These are phyloP conservation scores for Diplolepis rosae DNA, from an alignment of 2,888 invertebrate species.

Conservation along the genomic window DNA sequence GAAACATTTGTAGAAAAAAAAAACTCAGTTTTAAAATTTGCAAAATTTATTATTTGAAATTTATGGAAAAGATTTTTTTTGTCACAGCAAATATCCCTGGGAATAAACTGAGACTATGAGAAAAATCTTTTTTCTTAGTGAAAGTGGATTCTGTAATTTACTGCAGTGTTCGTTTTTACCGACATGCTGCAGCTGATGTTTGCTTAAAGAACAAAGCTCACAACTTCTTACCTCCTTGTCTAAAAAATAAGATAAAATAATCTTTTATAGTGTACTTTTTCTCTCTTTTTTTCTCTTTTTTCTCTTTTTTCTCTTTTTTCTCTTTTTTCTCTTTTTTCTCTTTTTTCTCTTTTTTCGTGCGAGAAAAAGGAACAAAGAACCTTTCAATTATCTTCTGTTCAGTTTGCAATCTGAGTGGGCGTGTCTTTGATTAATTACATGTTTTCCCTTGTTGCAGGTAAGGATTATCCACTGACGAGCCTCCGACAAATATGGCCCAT, in stretches of 20 bases:
- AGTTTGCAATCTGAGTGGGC: constrained; percentile 39
- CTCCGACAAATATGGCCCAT: constrained; percentile 33
- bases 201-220: not conserved
- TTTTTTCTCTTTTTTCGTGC: not conserved
- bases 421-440: constrained; percentile 42
- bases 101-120: too few species aligned
- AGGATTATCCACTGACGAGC: constrained; percentile 47
- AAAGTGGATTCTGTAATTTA: not conserved
- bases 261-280: not conserved
- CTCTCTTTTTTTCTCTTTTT: too few species aligned
- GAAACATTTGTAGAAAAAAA: too few species aligned
- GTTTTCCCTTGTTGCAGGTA: constrained; percentile 64
- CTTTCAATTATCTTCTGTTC: constrained; percentile 41
- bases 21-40: too few species aligned
- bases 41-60: too few species aligned
- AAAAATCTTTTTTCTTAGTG: too few species aligned
- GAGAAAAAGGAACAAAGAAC: constrained; percentile 34
- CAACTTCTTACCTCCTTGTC: constrained; percentile 40
- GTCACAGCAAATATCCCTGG: too few species aligned
- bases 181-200: not conserved
- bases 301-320: not conserved
- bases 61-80: too few species aligned
- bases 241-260: not conserved
- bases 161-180: not conserved
- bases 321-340: not conserved